Evolutionary conservation across 2,113 vertebrate genomes (phyloP).

Genomic region (Pelecanoides urinatrix): DNA sequence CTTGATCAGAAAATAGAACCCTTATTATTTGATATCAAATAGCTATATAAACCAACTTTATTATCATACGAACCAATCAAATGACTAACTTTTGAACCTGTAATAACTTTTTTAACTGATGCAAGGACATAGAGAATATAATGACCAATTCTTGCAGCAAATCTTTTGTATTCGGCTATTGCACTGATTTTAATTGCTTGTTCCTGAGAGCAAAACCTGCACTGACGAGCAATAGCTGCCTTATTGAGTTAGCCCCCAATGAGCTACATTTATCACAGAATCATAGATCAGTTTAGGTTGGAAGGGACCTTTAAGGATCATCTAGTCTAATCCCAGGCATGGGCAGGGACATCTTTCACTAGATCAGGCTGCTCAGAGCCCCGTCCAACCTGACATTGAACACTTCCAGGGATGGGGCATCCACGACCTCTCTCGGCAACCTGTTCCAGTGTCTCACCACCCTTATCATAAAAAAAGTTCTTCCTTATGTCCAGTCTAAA

Average conservation of each 20-base stretch:
- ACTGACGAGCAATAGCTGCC: background rate
- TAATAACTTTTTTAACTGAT: background rate
- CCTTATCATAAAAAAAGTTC: background rate
- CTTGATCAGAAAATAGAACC: background rate
- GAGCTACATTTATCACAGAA: background rate
- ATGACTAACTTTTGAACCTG: background rate
- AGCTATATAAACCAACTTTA: background rate
- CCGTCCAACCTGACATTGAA: background rate
- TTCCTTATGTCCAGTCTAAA: background rate
- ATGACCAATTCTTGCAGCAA: background rate
- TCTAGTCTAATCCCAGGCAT: accelerated
- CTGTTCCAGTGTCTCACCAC: background rate
- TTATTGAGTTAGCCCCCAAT: background rate
- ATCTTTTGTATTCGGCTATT: background rate
- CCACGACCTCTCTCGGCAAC: background rate
- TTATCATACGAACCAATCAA: background rate
- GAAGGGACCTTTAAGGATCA: background rate
- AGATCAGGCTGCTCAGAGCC: background rate
- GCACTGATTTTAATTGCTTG: background rate
- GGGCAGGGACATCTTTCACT: background rate
- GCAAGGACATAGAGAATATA: background rate
- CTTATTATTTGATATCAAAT: background rate
- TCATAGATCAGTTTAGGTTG: background rate
- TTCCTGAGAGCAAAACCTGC: background rate
- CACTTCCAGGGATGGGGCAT: too few relatives aligned